phyloP scores from a whole-genome alignment of 1,140 invertebrate genomes.

The Diuraphis noxia region DNA sequence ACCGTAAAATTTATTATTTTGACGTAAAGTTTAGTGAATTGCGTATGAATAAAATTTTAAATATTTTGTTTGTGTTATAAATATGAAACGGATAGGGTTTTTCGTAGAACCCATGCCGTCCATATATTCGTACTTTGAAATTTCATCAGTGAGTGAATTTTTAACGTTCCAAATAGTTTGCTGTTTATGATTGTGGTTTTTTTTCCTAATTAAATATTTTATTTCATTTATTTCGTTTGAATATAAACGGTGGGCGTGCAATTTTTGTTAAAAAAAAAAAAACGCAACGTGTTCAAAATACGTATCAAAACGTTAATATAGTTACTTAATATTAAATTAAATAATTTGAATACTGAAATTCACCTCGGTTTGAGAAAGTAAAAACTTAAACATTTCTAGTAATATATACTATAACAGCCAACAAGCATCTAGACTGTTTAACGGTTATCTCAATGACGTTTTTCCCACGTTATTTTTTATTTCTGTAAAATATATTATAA shows the following conservation, averaged over 20 bases:
- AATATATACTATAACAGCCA: too few species aligned
- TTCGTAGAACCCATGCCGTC: neutral
- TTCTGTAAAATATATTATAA: too few species aligned
- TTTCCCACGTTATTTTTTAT: neutral
- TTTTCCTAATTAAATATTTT: neutral
- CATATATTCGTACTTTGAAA: neutral
- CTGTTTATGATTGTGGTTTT: neutral
- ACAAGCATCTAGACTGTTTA: neutral
- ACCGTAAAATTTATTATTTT: neutral
- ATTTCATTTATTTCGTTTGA: neutral
- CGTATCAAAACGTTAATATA: neutral
- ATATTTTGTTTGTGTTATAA: neutral
- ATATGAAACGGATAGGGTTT: neutral
- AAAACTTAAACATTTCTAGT: neutral
- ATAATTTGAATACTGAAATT: neutral
- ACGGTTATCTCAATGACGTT: neutral
- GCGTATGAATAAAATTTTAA: neutral
- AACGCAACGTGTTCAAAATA: neutral
- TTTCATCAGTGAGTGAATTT: neutral
- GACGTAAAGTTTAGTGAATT: neutral
- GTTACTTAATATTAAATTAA: neutral
- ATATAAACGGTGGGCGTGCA: neutral
- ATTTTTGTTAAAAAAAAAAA: too few species aligned
- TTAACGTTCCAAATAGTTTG: neutral
- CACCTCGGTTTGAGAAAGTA: neutral